A percentile compares a stretch with the other conserved stretches of the same genome.
Conservation (phyloP, 92 coral and sea anemone species). For the Palythoa grandis region DNA sequence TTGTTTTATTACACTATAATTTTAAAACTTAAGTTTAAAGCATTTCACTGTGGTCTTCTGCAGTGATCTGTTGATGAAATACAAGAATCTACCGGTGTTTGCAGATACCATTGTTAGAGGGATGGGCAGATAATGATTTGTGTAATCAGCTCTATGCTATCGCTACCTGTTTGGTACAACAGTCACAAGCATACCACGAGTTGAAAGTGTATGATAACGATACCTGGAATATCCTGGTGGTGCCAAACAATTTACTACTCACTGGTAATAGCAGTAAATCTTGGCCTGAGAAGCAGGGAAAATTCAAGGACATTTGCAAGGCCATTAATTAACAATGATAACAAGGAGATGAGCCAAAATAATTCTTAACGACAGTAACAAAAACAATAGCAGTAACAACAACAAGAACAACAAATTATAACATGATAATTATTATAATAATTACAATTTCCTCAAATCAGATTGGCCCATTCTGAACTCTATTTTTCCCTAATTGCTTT, state of each 20-base stretch:
- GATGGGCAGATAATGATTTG: constrained; percentile 39
- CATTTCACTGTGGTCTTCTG: neutral
- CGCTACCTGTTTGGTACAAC: neutral
- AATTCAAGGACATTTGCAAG: too few species aligned
- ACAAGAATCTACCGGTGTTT: constrained; percentile 87
- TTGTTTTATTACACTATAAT: too few species aligned
- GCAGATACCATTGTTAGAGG: constrained; percentile 73
- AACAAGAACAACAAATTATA: too few species aligned
- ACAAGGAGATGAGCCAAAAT: too few species aligned
- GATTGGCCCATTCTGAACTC: too few species aligned
- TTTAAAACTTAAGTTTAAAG: neutral
- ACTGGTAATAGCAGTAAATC: neutral
- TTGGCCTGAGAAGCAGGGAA: too few species aligned
- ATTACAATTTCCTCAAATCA: too few species aligned
- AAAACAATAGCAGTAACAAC: too few species aligned
- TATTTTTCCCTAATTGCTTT: too few species aligned
- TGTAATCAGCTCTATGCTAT: neutral
- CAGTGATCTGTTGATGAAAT: constrained; percentile 84
- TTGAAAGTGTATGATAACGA: neutral
- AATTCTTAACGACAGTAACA: too few species aligned
- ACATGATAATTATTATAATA: too few species aligned
- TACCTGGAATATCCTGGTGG: neutral
- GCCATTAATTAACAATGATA: too few species aligned
- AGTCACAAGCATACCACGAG: neutral
- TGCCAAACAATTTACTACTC: neutral